Base-by-base conservation (phyloP, 2,888 invertebrate species). In the Troglohyphantes excavatus region DNA sequence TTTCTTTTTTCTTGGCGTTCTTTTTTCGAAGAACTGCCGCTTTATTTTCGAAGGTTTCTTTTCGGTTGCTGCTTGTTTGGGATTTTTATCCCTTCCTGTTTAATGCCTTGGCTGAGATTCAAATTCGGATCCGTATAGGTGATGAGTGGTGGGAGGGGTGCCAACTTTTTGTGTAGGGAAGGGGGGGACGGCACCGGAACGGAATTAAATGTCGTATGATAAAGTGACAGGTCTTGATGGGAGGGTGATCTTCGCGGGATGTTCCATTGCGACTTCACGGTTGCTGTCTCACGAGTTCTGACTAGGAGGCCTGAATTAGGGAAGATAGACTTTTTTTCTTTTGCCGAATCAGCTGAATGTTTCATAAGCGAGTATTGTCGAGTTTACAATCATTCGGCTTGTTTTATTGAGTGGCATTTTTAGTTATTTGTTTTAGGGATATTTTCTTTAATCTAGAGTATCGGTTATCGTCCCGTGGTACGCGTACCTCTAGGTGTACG, bases 121-220 rank as follows among this genome's bases (percentile, higher is more conserved):
- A 89, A 89, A 43, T 76, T 68, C 61, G 23, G 53, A 63, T 67
- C 68, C 75, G 88, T 76, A 82, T 89, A 89, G 88, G 88, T 89
- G 88, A 82, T 76, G 88, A 83, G 82, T 59, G 82, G 82, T 76
- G 88, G 72, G 79, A 61, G 39, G 68, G 7, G 53, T 78, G 87
- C 87, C 87, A 88, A 81, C 46, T 73, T 39, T 26, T 17, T 29
- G 68, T 67, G 79, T 61, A n/a, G 65, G 70, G 72, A 29, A 65
- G 72, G 73, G 65, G 63, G 73, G 43, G 65, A 53, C 46, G 87
- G 63, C 79, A 63, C 61, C 68, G 75, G 75, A 81, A 53, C 61
- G 81, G 88, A 89, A 89, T 89, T 89, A 89, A 89, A 89, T 89
- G 88, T 89, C 88, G 61, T 82, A 76, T 89, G 82, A 89, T 89